Conservation (phyloP, 2,797 vertebrate genomes). For the Petrocephalus sullivani region DNA sequence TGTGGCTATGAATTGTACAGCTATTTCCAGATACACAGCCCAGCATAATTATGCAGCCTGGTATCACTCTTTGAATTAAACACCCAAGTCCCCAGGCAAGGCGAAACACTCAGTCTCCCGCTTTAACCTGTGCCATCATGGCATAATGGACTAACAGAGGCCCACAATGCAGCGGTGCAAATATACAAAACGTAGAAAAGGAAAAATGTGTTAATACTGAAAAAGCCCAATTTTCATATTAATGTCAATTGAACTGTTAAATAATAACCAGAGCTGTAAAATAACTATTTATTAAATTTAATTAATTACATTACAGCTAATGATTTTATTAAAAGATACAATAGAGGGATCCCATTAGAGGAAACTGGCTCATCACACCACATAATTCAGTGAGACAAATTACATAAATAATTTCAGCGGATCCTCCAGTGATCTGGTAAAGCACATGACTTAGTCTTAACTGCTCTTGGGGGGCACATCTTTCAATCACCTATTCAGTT, state of each 20-base stretch:
- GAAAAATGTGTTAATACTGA: background rate
- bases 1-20: background rate
- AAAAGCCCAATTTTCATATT: background rate
- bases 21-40: background rate
- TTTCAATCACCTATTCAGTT: background rate
- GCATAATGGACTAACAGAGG: background rate
- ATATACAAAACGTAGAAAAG: background rate
- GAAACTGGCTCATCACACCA: background rate
- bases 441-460: background rate
- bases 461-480: background rate
- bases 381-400: background rate
- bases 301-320: constrained; percentile 9
- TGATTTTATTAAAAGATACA: constrained; percentile 15
- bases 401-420: background rate
- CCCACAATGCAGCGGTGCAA: background rate
- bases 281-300: background rate
- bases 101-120: background rate
- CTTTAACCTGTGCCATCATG: background rate
- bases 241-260: background rate
- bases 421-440: background rate
- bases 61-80: background rate
- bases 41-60: background rate
- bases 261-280: background rate
- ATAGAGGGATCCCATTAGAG: background rate
- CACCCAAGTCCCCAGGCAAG: background rate